Evolutionary conservation across 1,140 invertebrate genomes (phyloP), one percentile per base, ranked within the genome.

Genomic region (Drepana arcuata): DNA sequence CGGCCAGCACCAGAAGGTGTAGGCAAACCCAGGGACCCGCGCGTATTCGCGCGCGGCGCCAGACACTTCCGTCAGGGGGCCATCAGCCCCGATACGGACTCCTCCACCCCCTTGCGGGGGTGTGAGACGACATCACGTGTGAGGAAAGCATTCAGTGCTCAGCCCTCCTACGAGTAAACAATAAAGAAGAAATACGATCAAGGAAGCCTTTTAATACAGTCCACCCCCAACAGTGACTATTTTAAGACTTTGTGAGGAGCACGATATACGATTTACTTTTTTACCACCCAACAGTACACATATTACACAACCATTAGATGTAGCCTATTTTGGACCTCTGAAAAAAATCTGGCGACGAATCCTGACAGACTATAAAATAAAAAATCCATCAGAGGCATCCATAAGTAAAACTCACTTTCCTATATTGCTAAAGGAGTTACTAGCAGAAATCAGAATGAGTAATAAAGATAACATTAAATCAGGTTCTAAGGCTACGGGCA

Each of bases 401-500:
- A 21, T 4, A 21, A 21, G 9, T 9, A 21, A 21, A 9, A 9
- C 4, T 9, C 18, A 21, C 18, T 21, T 5, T 21, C 18, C 18
- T 21, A 21, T 21, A 5, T 21, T 21, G 18, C 18, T 21, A 21
- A 21, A 21, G 9, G 18, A 21, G 9, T 21, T 21, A 9, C 18
- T 21, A 4, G 18, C 4, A 21, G 9, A 21, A 21, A 21, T 21
- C 9, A 21, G 9, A 9, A 11, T 35, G n/a, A 35, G 6, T 7
- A 21, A 11, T n/a, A 34, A 21, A n/a, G 13, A 35, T 4, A 35
- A 35, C 25, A 35, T 35, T n/a, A 14, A 25, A 13, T 12, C 21
- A 25, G 33, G 21, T 2, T 35, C 25, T 14, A 35, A 15, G 23
- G 28, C 31, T 35, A 35, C 33, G 1, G 33, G 33, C 3, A 24